Evolutionary conservation across 1,140 invertebrate genomes (phyloP), one percentile per base, ranked within the genome.

Genomic region (Zaprionus taronus): DNA sequence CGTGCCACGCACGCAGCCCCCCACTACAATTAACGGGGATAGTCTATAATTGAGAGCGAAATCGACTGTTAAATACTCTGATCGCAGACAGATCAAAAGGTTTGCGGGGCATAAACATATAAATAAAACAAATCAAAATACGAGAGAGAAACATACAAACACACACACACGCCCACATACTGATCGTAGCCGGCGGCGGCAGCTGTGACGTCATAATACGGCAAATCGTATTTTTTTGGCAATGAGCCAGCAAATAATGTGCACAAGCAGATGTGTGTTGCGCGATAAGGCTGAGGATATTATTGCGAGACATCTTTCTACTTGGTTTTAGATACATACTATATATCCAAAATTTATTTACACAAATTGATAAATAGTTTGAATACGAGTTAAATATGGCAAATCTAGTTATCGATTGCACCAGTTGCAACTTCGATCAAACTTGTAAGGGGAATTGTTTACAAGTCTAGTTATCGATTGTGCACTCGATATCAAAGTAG

Each of bases 1-100:
- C 73, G 76, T 81, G 72, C 66, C 71, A 68, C 63, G 71, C 57
- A 74, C n/a, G 17, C 70, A 70, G 49, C 61, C 55, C 55, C 17
- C 44, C 20, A 24, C 56, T 49, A 11, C 38, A 77, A 67, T 44
- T 61, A 72, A 71, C 28, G 68, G 66, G 62, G 69, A 56, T 47
- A 17, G 41, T 17, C 47, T 24, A 22, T 24, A 24, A 65, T 72
- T 34, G 9, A 64, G 67, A 60, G 38, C 24, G 12, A 72, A 69
- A 22, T 38, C 41, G 31, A 55, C 51, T 24, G 2, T 51, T 20
- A 20, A 51, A 22, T 51, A 24, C 47, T 0, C 47, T 20, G 47
- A 20, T 51, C 20, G 17, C 12, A 51, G 20, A 51, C 20, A 17
- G 41, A 47, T 47, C 41, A 47, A 47, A 47, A 17, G 41, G 15